Evolutionary conservation across 2,113 vertebrate genomes (phyloP), one percentile per base, ranked within the genome.

Genomic region (Chlamydotis undulata): DNA sequence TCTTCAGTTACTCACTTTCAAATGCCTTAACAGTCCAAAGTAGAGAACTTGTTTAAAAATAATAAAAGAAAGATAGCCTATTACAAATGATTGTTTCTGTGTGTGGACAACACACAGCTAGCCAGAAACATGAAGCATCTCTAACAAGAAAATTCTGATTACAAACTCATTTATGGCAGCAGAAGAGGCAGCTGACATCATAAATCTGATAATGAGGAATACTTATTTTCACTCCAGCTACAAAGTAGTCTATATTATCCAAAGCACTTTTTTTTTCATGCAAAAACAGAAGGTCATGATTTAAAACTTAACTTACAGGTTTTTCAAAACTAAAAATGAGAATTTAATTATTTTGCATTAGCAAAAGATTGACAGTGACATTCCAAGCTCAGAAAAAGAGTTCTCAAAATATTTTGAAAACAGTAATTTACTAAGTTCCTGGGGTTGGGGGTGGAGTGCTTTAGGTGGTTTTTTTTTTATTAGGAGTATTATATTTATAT

Each of bases 361-460:
- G 26, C 26, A 71, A 29, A 55, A 77, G 13, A 43, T 11, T 49
- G 5, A 63, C 1, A 67, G 37, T 7, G 12, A 55, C 26, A 43
- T 43, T 81, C 19, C n/a, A 71, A 70, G 57, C 26, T 87, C 37
- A 43, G 43, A 29, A 84, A 73, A 60, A 23, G 6, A 70, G 21
- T 24, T 49, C 53, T 49, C 35, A 41, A 79, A 90, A 39, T 64
- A 37, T 56, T 84, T 52, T 53, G 19, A 74, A 61, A 81, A 71
- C 47, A 43, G 41, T 43, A 43, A 43, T 52, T 28, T 9, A 70
- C 10, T 35, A 75, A 59, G 23, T 57, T 61, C 16, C 50, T 39
- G 5, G 7, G 13, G 12, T 2, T 43, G 31, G 22, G 9, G 4
- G 17, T 9, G 8, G 5, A 3, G 3, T 57, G 43, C 1, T 74